Evolutionary conservation across 2,797 vertebrate species (phyloP).

Genomic region (Chanos chanos): DNA sequence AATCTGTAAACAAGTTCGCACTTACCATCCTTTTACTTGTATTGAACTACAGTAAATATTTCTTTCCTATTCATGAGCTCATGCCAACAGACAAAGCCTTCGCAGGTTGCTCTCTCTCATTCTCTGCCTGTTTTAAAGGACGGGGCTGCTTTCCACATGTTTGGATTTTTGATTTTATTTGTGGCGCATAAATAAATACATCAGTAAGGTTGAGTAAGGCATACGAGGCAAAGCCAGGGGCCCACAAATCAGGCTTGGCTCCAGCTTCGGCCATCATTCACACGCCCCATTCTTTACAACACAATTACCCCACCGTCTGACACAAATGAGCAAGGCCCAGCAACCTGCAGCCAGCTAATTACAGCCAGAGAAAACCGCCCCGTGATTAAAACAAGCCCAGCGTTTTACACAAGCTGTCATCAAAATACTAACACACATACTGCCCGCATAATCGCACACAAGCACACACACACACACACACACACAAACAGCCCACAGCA

Average conservation of each 20-base stretch:
- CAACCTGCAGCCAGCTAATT: constrained; percentile 71
- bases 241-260: constrained; percentile 58
- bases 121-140: background rate
- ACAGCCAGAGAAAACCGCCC: constrained; percentile 53
- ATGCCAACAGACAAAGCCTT: too few relatives aligned
- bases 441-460: constrained; percentile 12
- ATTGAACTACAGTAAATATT: too few relatives aligned
- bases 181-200: constrained; percentile 63
- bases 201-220: constrained; percentile 63
- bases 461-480: background rate
- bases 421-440: constrained; percentile 40
- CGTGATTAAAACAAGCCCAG: constrained; percentile 57
- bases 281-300: constrained; percentile 63
- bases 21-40: too few relatives aligned
- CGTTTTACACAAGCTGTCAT: constrained; percentile 45
- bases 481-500: background rate
- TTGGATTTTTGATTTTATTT: constrained; percentile 57
- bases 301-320: constrained; percentile 69
- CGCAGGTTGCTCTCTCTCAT: background rate
- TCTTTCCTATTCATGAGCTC: too few relatives aligned
- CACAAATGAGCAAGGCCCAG: constrained; percentile 67
- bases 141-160: background rate
- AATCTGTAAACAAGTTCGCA: too few relatives aligned
- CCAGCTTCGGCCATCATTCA: constrained; percentile 59
- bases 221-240: constrained; percentile 49